These are phyloP conservation scores for Monochamus alternatus DNA, from an alignment of 2,888 invertebrate genomes.

Conservation along the genomic window DNA sequence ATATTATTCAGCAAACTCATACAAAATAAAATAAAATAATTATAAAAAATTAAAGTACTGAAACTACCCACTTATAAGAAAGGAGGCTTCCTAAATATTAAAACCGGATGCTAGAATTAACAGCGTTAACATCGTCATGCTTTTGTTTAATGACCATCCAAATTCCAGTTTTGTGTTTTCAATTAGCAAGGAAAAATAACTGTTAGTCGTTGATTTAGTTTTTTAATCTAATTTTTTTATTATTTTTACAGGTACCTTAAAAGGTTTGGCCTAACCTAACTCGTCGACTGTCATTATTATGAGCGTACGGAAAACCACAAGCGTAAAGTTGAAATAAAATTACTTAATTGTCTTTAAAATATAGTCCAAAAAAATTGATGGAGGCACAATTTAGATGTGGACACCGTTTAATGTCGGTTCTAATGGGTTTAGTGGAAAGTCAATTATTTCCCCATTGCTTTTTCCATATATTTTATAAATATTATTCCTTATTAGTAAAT, in stretches of 20 bases:
- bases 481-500: no score
- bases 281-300: not conserved
- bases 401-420: no score
- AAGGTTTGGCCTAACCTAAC: not conserved
- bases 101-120: conserved; percentile 20
- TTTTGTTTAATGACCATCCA: conserved; percentile 22
- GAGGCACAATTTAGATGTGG: not conserved
- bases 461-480: no score
- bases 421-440: no score
- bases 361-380: not conserved
- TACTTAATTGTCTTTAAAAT: conserved; percentile 16
- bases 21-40: no score
- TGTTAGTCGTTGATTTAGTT: conserved; percentile 10
- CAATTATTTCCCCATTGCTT: no score
- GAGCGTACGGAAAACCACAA: not conserved
- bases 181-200: conserved; percentile 20
- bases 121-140: conserved; percentile 24
- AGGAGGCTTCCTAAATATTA: not conserved
- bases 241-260: not conserved
- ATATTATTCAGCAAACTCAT: no score
- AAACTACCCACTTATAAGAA: no score
- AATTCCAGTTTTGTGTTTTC: conserved; percentile 23
- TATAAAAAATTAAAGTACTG: no score
- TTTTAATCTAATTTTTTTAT: conserved; percentile 13
- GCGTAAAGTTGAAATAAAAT: conserved; percentile 12